Evolutionary conservation across 2,113 vertebrate genomes (phyloP).

Genomic region (Semnornis frantzii): DNA sequence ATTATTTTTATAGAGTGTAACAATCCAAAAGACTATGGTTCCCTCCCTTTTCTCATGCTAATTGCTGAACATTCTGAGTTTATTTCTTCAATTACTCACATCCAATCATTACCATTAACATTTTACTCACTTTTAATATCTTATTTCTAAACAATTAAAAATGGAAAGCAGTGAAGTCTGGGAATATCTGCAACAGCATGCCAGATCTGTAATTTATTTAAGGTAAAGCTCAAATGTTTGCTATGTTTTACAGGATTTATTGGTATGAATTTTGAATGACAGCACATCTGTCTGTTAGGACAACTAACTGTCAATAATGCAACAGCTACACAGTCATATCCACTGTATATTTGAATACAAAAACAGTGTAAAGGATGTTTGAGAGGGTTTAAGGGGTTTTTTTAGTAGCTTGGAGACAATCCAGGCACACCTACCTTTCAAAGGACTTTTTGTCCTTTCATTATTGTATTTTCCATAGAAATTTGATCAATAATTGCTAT

Average conservation of each 20-base stretch:
- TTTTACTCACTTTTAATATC: not conserved
- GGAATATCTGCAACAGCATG: not conserved
- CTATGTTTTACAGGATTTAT: not conserved
- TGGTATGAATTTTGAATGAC: not conserved
- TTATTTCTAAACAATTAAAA: not conserved
- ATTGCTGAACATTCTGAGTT: not conserved
- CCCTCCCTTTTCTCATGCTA: not conserved
- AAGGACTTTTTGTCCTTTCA: not conserved
- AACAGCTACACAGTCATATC: not conserved
- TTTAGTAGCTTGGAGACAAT: not conserved
- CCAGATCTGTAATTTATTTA: not conserved
- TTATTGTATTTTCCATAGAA: not conserved
- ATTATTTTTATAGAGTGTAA: constrained; percentile 25
- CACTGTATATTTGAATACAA: not conserved
- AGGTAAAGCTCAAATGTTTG: not conserved
- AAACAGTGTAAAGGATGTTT: not conserved
- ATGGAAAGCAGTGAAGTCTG: not conserved
- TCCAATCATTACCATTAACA: not conserved
- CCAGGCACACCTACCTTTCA: not conserved
- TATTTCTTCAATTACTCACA: not conserved
- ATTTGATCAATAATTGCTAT: not conserved
- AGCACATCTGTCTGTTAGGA: not conserved
- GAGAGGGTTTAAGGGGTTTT: not conserved
- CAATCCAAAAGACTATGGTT: not conserved
- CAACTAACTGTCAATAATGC: not conserved